Percentiles rank a stretch among this genome's conserved stretches.
These are phyloP conservation scores for Sinocyclocheilus maitianheensis DNA, from an alignment of 2,113 vertebrate species.

Conservation along the genomic window DNA sequence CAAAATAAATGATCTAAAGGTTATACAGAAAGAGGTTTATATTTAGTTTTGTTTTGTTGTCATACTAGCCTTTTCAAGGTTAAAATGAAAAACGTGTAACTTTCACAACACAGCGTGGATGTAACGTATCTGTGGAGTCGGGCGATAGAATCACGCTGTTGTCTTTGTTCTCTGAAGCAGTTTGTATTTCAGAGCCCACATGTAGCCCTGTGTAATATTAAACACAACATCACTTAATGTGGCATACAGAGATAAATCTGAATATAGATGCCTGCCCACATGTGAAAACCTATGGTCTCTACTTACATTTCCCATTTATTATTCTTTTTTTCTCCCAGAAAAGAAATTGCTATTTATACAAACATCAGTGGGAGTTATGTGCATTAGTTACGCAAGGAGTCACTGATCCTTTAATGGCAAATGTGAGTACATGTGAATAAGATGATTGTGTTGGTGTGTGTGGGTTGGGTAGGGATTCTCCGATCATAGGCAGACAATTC, in stretches of 20 bases:
- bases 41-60: neutral
- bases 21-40: neutral
- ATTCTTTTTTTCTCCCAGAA: neutral
- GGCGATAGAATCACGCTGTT: neutral
- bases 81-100: neutral
- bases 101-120: neutral
- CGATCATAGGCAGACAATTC: neutral
- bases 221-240: neutral
- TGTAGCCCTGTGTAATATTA: neutral
- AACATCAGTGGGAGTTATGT: constrained; percentile 14
- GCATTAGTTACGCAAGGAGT: constrained; percentile 22
- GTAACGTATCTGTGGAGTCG: neutral
- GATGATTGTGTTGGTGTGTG: constrained; percentile 2
- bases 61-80: neutral
- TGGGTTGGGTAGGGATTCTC: constrained; percentile 14
- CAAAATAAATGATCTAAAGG: neutral
- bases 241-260: neutral
- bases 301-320: constrained; percentile 5
- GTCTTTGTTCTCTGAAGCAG: neutral
- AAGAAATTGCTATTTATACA: constrained; percentile 15
- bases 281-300: neutral
- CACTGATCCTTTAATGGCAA: constrained; percentile 18
- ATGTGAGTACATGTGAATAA: neutral
- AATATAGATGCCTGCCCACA: constrained; percentile 23
- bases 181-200: neutral